Conservation (phyloP, 1,140 invertebrate genomes). For the Ips nitidus region DNA sequence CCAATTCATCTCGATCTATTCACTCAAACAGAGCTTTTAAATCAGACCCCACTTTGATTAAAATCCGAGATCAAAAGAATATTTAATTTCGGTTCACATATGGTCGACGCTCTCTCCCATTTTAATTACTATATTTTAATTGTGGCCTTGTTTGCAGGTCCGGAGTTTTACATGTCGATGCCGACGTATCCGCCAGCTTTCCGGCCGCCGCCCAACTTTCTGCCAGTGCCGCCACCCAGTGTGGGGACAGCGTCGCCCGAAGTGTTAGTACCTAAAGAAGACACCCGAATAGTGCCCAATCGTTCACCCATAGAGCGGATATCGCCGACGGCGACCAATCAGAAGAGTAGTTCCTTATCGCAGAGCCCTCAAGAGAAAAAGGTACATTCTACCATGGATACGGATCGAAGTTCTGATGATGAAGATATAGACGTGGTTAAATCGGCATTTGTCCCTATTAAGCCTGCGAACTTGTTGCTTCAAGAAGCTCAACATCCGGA, state of each 20-base stretch:
- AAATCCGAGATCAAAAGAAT: slow-evolving; percentile 32
- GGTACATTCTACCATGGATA: slow-evolving; percentile 64
- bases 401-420: slow-evolving; percentile 59
- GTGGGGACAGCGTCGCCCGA: slow-evolving; percentile 11
- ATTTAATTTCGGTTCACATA: slow-evolving; percentile 33
- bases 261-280: slow-evolving; percentile 33
- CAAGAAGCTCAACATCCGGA: slow-evolving; percentile 58
- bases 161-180: slow-evolving; percentile 54
- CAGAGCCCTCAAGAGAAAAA: slow-evolving; percentile 49
- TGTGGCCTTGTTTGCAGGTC: slow-evolving; percentile 25
- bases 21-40: slow-evolving; percentile 30
- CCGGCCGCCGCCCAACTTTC: slow-evolving; percentile 39
- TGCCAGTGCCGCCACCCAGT: slow-evolving; percentile 23
- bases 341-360: slow-evolving; percentile 41
- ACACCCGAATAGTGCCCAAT: slow-evolving; percentile 27
- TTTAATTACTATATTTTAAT: slow-evolving; percentile 35
- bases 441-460: slow-evolving; percentile 68
- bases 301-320: slow-evolving; percentile 42
- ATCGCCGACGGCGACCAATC: slow-evolving; percentile 41
- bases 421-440: slow-evolving; percentile 73
- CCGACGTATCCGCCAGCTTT: slow-evolving; percentile 52
- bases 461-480: slow-evolving; percentile 54
- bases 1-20: slow-evolving; percentile 29
- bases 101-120: slow-evolving; percentile 15
- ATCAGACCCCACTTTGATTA: slow-evolving; percentile 31